phyloP scores from a whole-genome alignment of 2,797 vertebrate species.

The Perodicticus potto region DNA sequence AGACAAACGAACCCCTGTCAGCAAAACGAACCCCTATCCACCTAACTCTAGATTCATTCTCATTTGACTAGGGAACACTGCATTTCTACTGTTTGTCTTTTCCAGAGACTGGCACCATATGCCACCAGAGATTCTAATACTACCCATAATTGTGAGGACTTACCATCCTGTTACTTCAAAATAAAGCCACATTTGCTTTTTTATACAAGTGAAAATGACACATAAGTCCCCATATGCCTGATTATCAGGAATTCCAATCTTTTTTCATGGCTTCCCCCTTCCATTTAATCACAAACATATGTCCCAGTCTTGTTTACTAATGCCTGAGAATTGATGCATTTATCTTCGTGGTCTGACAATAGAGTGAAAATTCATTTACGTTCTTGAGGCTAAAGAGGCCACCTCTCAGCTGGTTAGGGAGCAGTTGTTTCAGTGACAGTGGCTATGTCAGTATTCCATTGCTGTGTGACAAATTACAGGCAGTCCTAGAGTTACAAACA shows the following conservation, averaged over 20 bases:
- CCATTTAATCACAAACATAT: background rate
- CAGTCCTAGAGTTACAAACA: too few species aligned
- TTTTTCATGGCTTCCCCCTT: background rate
- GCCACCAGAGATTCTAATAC: slow-evolving; percentile 2
- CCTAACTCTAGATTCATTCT: background rate
- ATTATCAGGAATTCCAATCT: slow-evolving; percentile 24
- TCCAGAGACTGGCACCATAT: background rate
- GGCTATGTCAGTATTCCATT: slow-evolving; percentile 20
- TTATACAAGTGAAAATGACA: slow-evolving; percentile 52
- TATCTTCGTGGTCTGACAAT: slow-evolving; percentile 2
- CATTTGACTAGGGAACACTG: background rate
- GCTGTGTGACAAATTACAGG: background rate
- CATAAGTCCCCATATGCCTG: background rate
- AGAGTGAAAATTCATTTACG: background rate
- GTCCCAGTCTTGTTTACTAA: background rate
- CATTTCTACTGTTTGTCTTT: background rate
- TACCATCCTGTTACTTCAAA: slow-evolving; percentile 26
- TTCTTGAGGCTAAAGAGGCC: background rate
- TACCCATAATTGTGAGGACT: background rate
- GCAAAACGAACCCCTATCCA: background rate
- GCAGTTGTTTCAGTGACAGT: background rate
- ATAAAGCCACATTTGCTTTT: slow-evolving; percentile 54
- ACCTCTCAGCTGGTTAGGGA: background rate
- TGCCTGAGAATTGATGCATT: background rate
- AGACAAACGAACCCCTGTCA: too few species aligned